Evolutionary conservation across 1,140 invertebrate species (phyloP).

Genomic region (Aphelinus atriplicis): DNA sequence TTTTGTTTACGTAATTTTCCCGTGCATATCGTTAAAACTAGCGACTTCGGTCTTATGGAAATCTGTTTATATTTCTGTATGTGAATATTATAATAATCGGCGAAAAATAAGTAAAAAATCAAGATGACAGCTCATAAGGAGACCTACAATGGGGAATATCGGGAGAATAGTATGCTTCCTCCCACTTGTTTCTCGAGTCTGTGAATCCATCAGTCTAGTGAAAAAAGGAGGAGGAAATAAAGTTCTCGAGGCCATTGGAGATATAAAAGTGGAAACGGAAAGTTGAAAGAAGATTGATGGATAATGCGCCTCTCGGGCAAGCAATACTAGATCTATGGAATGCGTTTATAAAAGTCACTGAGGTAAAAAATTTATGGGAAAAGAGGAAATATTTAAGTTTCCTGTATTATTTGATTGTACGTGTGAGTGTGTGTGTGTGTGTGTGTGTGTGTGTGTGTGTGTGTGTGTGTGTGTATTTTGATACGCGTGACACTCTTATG

Average conservation of each 20-base stretch:
- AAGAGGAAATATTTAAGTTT: no score
- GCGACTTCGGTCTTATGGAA: conserved; percentile 36
- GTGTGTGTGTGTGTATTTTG: conserved; percentile 13
- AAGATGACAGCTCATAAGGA: no score
- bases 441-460: conserved; percentile 9
- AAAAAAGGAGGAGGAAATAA: no score
- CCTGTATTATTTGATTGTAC: no score
- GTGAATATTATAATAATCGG: conserved; percentile 27
- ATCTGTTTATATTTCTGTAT: conserved; percentile 20
- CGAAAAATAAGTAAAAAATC: not conserved
- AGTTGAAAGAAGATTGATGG: conserved; percentile 13
- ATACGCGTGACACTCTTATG: conserved; percentile 13
- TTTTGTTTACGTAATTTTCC: conserved; percentile 1
- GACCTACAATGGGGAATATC: no score
- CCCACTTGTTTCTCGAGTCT: no score
- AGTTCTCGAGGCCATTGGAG: no score
- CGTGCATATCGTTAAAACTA: conserved; percentile 23
- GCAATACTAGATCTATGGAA: not conserved
- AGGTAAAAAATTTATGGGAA: not conserved
- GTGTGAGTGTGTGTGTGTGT: conserved; percentile 5
- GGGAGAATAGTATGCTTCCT: no score
- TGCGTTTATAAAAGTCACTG: not conserved
- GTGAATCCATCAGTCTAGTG: no score
- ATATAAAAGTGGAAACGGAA: conserved; percentile 1
- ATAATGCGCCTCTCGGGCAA: conserved; percentile 16